These are phyloP conservation scores for Mythimna lalbum DNA, from an alignment of 2,888 invertebrate genomes.

Conservation along the genomic window DNA sequence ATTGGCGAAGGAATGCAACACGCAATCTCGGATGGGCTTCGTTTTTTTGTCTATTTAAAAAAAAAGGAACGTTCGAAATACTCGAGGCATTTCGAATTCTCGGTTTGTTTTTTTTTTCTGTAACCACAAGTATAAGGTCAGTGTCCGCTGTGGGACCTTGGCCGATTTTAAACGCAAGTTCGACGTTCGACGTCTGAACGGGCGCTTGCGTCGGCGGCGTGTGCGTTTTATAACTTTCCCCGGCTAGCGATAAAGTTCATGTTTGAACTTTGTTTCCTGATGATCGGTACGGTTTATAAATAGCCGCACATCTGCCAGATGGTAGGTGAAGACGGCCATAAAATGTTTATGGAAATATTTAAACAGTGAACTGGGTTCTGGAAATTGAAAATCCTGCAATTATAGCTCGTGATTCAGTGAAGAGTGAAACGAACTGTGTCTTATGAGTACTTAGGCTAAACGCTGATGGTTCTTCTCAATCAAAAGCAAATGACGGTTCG, in stretches of 20 bases:
- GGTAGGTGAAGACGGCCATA: conserved; percentile 75
- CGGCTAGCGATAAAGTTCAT: conserved; percentile 85
- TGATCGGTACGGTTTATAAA: conserved; percentile 81
- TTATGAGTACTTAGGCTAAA: conserved; percentile 18
- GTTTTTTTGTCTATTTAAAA: conserved; percentile 69
- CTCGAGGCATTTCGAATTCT: conserved; percentile 63
- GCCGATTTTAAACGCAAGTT: conserved; percentile 88
- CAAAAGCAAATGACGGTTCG: conserved; percentile 19
- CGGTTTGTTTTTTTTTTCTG: conserved; percentile 65
- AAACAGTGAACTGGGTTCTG: conserved; percentile 61
- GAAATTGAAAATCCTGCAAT: conserved; percentile 57
- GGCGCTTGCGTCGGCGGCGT: conserved; percentile 69
- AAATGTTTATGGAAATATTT: conserved; percentile 78
- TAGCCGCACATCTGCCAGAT: conserved; percentile 81
- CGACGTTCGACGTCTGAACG: conserved; percentile 76
- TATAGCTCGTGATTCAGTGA: conserved; percentile 57
- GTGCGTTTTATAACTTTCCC: conserved; percentile 86
- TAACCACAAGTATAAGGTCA: conserved; percentile 76
- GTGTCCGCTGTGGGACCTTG: conserved; percentile 85
- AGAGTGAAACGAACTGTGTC: conserved; percentile 48
- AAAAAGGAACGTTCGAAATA: conserved; percentile 62
- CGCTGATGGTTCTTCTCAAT: conserved; percentile 15
- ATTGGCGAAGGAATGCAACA: conserved; percentile 76
- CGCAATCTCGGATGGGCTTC: conserved; percentile 75
- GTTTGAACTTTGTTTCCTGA: conserved; percentile 82